These are phyloP conservation scores for Ichneumon xanthorius DNA, from an alignment of 2,888 invertebrate genomes.

Conservation along the genomic window DNA sequence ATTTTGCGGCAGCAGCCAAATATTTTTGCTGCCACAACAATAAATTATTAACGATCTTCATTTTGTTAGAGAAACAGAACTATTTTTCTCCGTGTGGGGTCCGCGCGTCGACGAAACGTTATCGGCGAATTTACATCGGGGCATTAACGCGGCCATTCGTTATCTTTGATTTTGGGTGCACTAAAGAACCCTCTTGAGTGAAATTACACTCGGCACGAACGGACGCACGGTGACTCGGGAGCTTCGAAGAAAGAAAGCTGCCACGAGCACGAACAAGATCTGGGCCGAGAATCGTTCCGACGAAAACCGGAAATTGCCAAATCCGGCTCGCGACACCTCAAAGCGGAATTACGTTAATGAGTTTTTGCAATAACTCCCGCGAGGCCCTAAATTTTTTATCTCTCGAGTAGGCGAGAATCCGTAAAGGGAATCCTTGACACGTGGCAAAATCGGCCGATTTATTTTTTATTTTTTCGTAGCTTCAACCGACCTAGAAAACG, in stretches of 20 bases:
- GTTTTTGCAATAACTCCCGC: constrained; percentile 26
- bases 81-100: not conserved
- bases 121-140: constrained; percentile 53
- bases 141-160: constrained; percentile 55
- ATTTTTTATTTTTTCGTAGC: not conserved
- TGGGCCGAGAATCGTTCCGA: constrained; percentile 20
- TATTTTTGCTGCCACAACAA: too few relatives aligned
- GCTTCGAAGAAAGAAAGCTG: constrained; percentile 12
- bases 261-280: constrained; percentile 26
- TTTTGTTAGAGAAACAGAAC: too few relatives aligned
- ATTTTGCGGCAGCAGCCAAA: too few relatives aligned
- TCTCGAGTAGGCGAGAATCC: not conserved
- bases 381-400: not conserved
- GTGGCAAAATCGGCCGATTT: not conserved
- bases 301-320: constrained; percentile 55
- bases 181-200: constrained; percentile 68
- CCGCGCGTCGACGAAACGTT: constrained; percentile 19
- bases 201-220: constrained; percentile 66
- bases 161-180: constrained; percentile 49
- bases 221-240: not conserved
- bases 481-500: constrained; percentile 12
- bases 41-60: too few relatives aligned
- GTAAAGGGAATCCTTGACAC: not conserved
- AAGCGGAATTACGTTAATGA: constrained; percentile 18
- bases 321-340: constrained; percentile 31